A percentile compares a stretch with the other conserved stretches of the same genome.
Conservation (phyloP, 2,113 vertebrate species). For the Sula dactylatra region DNA sequence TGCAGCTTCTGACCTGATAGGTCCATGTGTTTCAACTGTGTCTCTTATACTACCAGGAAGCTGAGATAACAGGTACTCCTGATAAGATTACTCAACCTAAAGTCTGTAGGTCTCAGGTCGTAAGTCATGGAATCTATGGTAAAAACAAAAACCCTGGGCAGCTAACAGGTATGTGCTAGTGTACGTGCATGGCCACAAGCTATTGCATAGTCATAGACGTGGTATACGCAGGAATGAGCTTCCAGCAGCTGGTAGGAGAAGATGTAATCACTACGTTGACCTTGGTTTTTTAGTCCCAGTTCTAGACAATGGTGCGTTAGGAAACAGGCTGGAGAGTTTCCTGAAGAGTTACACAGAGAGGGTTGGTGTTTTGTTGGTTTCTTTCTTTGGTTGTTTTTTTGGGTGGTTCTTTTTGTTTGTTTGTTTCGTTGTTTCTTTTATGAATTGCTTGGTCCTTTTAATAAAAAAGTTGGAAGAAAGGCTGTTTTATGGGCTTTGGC, state of each 20-base stretch:
- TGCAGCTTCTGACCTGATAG: neutral
- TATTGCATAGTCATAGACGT: neutral
- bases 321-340: neutral
- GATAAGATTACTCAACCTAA: neutral
- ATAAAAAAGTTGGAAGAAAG: neutral
- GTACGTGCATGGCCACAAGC: rapidly evolving
- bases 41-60: neutral
- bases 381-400: neutral
- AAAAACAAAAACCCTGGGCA: neutral
- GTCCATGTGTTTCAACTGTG: neutral
- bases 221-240: neutral
- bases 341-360: neutral
- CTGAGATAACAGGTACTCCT: neutral
- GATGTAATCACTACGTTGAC: neutral
- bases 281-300: neutral
- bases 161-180: neutral
- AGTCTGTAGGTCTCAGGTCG: neutral
- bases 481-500: neutral
- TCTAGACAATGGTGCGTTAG: neutral
- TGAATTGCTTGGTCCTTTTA: neutral
- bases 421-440: neutral
- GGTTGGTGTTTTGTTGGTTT: neutral
- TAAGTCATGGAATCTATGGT: neutral
- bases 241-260: neutral
- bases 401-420: too few species aligned